Base-by-base conservation (phyloP, 23 tunicate genomes). In the Trididemnum nubilum region DNA sequence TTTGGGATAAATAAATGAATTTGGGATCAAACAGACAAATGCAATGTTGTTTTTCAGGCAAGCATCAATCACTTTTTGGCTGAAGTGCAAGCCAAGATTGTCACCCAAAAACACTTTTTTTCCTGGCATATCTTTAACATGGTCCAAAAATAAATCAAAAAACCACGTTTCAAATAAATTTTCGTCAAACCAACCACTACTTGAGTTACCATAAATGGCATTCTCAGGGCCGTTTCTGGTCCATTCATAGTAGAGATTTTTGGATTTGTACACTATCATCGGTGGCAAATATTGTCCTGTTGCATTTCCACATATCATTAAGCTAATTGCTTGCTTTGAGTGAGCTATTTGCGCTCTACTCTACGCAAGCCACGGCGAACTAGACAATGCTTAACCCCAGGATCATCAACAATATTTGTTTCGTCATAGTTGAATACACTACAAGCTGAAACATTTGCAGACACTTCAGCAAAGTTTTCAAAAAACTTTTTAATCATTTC, bases 231-330 rank as follows among this genome's bases (percentile, higher is more conserved):
- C 84, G 64, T 28, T 28, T 63, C 33, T 12, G 4, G 84, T 80
- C 84, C 84, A 80, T 36, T 23, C 57, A 39, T 52, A 73, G 36
- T 80, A 80, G 5, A 64, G 32, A 36, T 80, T 63, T 27, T 80
- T 80, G 5, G 84, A 63, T 27, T 64, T 80, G 31, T 80, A 80
- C 5, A 80, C 84, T 35, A 36, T 28, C 84, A 80, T 80, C 21
- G 84, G 84, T 64, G 84, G 84, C 57, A 80, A 36, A 63, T 19
- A 63, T 4, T 80, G 51, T 31, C 84, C 84, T 64, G 84, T 54
- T 22, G 84, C 84, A 80, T 25, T 63, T 28, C 84, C 84, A 33
- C 84, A 80, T 22, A 63, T 63, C 84, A 80, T 80, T 21, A 80
- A 54, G n/a, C 73, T 63, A 22, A 80, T 80, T 3, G 84, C 51